Evolutionary conservation across 2,797 vertebrate species (phyloP).

Genomic region (Notoglanidium macrostoma): DNA sequence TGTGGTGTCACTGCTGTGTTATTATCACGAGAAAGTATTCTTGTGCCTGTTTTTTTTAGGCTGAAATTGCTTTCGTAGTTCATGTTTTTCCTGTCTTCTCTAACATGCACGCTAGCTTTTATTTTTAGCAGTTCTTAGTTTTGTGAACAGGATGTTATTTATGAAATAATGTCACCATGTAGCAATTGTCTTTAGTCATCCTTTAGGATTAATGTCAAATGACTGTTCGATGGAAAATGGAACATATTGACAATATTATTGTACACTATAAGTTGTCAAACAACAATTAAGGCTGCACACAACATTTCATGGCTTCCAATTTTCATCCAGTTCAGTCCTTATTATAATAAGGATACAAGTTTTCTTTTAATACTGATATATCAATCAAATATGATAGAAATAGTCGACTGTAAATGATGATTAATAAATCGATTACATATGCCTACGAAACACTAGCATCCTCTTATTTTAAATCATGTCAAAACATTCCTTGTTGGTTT

Average conservation of each 20-base stretch:
- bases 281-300: not conserved
- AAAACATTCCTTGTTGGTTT: not conserved
- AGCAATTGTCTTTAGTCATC: not conserved
- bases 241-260: not conserved
- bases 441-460: not conserved
- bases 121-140: not conserved
- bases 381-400: not conserved
- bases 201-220: not conserved
- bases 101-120: not conserved
- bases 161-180: not conserved
- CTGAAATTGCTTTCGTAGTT: not conserved
- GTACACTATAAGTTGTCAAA: not conserved
- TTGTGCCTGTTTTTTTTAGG: conserved; percentile 7
- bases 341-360: not conserved
- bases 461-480: not conserved
- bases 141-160: conserved; percentile 11
- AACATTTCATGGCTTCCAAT: not conserved
- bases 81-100: not conserved
- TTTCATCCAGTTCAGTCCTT: not conserved
- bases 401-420: not conserved
- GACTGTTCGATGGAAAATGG: not conserved
- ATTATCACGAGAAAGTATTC: conserved; percentile 35
- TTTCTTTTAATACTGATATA: not conserved
- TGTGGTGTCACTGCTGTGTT: not conserved
- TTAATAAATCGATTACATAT: conserved; percentile 6